These are phyloP conservation scores for Coregonus suidteri DNA, from an alignment of 2,797 vertebrate genomes.

Conservation along the genomic window DNA sequence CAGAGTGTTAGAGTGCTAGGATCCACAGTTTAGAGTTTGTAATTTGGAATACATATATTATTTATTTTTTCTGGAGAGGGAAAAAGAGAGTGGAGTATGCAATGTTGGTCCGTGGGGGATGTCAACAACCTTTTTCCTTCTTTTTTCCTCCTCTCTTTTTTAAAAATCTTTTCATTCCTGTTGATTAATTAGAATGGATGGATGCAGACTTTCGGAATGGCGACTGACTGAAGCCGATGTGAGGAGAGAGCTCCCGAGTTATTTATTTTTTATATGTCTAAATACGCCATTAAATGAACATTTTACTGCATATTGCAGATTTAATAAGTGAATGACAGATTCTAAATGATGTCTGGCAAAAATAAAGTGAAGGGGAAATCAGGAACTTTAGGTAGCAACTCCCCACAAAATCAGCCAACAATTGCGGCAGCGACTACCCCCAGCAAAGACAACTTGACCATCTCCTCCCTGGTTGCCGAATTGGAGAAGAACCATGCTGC, in stretches of 20 bases:
- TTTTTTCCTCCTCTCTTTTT: no score
- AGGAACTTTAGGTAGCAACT: no score
- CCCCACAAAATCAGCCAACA: no score
- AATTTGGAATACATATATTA: constrained; percentile 70
- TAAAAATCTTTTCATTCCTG: constrained; percentile 77
- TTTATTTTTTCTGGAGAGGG: constrained; percentile 25
- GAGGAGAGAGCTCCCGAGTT: neutral
- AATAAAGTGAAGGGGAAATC: no score
- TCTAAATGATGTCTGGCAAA: neutral
- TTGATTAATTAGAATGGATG: constrained; percentile 82
- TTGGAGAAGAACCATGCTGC: neutral
- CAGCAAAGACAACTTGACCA: neutral
- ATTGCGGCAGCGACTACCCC: no score
- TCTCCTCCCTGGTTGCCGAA: neutral
- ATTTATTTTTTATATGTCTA: neutral
- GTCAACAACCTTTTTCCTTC: constrained; percentile 75
- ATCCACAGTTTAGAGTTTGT: constrained; percentile 82
- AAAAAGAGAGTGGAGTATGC: constrained; percentile 73
- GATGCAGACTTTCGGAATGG: constrained; percentile 50
- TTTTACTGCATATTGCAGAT: neutral
- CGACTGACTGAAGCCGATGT: neutral
- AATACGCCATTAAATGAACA: neutral
- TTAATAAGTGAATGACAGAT: neutral
- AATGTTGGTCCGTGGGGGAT: constrained; percentile 72
- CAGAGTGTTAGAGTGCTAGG: constrained; percentile 56